A percentile compares a stretch with the other conserved stretches of the same genome.
phyloP scores from a whole-genome alignment of 2,113 vertebrate species.

The Platycercus adscitus region DNA sequence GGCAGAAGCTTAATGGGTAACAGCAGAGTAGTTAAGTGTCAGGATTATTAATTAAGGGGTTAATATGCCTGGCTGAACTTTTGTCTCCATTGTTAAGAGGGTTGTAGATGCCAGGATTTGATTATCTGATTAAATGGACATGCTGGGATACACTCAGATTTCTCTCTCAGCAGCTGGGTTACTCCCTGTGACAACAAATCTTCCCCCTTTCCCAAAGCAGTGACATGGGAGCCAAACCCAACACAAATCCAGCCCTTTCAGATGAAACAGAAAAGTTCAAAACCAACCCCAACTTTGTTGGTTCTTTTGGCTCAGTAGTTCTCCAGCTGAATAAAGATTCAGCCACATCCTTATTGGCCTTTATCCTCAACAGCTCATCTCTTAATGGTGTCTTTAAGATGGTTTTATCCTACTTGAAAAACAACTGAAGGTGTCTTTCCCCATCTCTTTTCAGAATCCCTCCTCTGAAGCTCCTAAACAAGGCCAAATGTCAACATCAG shows the following conservation, averaged over 20 bases:
- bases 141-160: background rate
- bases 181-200: background rate
- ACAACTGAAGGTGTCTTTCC: background rate
- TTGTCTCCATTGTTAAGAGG: background rate
- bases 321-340: background rate
- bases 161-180: background rate
- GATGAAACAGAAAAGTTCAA: background rate
- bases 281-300: background rate
- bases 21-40: background rate
- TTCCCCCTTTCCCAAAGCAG: background rate
- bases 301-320: background rate
- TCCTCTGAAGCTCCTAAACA: constrained; percentile 25
- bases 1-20: background rate
- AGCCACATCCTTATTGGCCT: background rate
- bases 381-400: background rate
- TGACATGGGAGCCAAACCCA: fast-evolving
- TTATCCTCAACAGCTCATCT: background rate
- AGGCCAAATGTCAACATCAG: background rate
- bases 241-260: background rate
- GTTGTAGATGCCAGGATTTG: background rate
- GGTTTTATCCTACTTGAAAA: background rate
- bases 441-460: background rate
- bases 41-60: constrained; percentile 34
- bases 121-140: background rate
- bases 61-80: constrained; percentile 29